Conservation (phyloP, 2,888 invertebrate species). For the Synergus gifuensis region DNA sequence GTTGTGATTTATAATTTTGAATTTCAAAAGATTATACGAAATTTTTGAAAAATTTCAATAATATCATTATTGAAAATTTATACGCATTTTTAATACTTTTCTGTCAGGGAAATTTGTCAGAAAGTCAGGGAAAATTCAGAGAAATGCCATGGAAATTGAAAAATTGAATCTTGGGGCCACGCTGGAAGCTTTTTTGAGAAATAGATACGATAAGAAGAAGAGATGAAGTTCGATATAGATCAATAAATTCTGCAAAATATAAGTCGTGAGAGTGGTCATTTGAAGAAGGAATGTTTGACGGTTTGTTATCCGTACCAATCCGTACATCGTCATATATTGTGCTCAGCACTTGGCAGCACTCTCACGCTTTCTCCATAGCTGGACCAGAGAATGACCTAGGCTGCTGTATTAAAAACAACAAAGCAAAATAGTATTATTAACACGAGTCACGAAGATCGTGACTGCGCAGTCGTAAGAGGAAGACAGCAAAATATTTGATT, state of each 20-base stretch:
- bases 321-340: not conserved
- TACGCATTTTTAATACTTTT: too few species aligned
- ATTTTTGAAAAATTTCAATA: too few species aligned
- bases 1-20: too few species aligned
- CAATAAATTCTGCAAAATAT: not conserved
- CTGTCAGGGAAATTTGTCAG: too few species aligned
- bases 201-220: not conserved
- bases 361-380: slow-evolving; percentile 56
- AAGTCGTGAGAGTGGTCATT: not conserved
- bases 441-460: slow-evolving; percentile 54
- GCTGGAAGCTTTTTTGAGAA: too few species aligned
- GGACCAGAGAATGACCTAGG: slow-evolving; percentile 38
- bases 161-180: too few species aligned
- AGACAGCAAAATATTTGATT: not conserved
- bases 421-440: slow-evolving; percentile 46
- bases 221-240: not conserved
- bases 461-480: not conserved
- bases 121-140: too few species aligned
- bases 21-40: too few species aligned
- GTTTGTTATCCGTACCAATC: not conserved
- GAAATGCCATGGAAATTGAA: too few species aligned
- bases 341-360: slow-evolving; percentile 49
- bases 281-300: not conserved
- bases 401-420: slow-evolving; percentile 37
- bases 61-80: too few species aligned